Conservation (phyloP, 2,113 vertebrate genomes). For the Epinephelus cyanopodus region DNA sequence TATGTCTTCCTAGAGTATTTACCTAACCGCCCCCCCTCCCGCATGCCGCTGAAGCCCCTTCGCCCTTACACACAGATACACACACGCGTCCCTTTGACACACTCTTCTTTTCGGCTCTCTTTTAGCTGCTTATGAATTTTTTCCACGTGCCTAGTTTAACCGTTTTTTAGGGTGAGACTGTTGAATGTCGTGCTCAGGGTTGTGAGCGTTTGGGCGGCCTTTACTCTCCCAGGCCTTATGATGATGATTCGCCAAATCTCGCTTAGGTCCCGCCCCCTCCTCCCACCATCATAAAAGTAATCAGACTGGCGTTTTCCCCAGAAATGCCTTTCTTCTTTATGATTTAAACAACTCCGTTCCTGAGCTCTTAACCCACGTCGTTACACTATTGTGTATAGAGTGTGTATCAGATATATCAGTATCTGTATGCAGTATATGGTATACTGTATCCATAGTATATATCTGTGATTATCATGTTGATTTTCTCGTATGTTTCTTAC, state of each 20-base stretch:
- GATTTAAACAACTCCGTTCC: conserved; percentile 55
- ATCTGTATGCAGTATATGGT: conserved; percentile 35
- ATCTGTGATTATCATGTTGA: conserved; percentile 51
- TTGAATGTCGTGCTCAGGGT: conserved; percentile 77
- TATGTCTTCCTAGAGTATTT: conserved; percentile 58
- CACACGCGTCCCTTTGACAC: conserved; percentile 6
- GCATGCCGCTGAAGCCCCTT: neutral
- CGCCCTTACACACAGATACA: neutral
- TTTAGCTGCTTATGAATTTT: conserved; percentile 43
- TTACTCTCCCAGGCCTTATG: conserved; percentile 68
- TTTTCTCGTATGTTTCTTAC: conserved; percentile 62
- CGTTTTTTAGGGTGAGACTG: conserved; percentile 53
- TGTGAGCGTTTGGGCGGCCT: conserved; percentile 65
- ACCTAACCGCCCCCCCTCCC: neutral
- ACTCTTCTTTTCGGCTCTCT: neutral
- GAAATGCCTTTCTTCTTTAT: conserved; percentile 24
- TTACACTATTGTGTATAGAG: conserved; percentile 65
- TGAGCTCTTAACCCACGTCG: conserved; percentile 49
- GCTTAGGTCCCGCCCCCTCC: conserved; percentile 1
- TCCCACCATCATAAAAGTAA: neutral
- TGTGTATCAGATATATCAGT: conserved; percentile 57
- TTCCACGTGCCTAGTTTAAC: conserved; percentile 70
- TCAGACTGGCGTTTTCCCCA: conserved; percentile 25
- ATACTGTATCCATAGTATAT: conserved; percentile 33
- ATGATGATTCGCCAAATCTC: conserved; percentile 59